Evolutionary conservation across 2,888 invertebrate genomes (phyloP), one percentile per base, ranked within the genome.

Genomic region (Sphaerophoria taeniata): DNA sequence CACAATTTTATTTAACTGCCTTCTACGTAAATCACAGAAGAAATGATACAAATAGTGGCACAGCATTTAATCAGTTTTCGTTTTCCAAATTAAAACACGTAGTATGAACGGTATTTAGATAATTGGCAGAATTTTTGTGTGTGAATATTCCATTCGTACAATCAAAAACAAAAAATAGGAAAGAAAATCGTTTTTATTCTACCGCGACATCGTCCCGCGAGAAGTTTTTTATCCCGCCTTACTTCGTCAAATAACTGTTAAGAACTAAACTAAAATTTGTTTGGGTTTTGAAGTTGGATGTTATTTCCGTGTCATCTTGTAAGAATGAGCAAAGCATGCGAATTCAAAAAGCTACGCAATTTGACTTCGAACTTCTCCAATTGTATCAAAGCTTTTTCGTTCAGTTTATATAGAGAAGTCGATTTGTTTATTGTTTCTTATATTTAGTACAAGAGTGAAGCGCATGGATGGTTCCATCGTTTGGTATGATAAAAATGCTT

Each of bases 211-310:
- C 51, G 47, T 43, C n/a, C 0, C 1, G 12, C 6, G 43, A 78
- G 49, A 9, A n/a, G 24, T 7, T 36, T 34, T 14, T 6, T 72
- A 6, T 47, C 51, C 9, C 33, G 9, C 67, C 73, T 61, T 53
- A 39, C 33, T 47, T 69, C 61, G 16, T 45, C 47, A 55, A 74
- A 61, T 69, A 60, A 79, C 79, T 60, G 60, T 67, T 39, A 74
- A 79, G 79, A 74, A 79, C 79, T 79, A 79, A 79, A 65, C 31
- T 5, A 7, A 49, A 47, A 55, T 61, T 69, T 16, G 61, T 45
- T 47, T 12, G 47, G 45, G 51, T 33, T 61, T 43, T n/a, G n/a
- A n/a, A n/a, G n/a, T n/a, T n/a, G 43, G 72, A 36, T 43, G 34
- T 16, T 60, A 73, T n/a, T 60, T 67, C 36, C 43, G 56, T 56